A percentile compares a stretch with the other conserved stretches of the same genome.
phyloP scores from a whole-genome alignment of 1,140 invertebrate genomes.

The Polypedilum vanderplanki region DNA sequence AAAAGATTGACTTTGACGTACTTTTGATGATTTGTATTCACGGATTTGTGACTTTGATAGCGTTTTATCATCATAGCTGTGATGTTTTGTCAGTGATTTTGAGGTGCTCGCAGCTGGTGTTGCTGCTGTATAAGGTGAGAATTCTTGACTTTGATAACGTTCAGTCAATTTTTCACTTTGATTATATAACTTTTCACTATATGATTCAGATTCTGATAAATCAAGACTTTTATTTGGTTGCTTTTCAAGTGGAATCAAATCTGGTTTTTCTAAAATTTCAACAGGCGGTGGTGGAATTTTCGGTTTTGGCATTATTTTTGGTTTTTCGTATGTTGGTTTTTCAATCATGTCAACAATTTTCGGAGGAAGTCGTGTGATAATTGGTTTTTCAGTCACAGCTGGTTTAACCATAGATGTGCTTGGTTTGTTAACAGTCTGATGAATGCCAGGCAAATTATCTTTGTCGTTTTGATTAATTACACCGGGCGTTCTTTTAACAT shows the following conservation, averaged over 20 bases:
- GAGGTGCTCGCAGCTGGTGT: conserved; percentile 33
- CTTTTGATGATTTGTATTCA: conserved; percentile 52
- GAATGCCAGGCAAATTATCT: conserved; percentile 39
- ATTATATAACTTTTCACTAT: conserved; percentile 48
- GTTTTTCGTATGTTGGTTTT: conserved; percentile 37
- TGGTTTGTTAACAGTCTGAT: conserved; percentile 32
- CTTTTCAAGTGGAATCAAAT: conserved; percentile 37
- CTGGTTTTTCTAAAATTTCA: conserved; percentile 22
- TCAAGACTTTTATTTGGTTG: conserved; percentile 53
- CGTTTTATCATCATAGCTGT: conserved; percentile 55
- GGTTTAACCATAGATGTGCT: conserved; percentile 30
- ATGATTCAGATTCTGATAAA: conserved; percentile 41
- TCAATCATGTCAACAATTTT: conserved; percentile 31
- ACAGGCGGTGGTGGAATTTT: conserved; percentile 45
- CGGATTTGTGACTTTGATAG: conserved; percentile 54
- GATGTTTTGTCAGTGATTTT: conserved; percentile 53
- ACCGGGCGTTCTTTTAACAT: conserved; percentile 32
- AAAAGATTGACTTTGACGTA: conserved; percentile 54
- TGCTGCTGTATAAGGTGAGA: conserved; percentile 38
- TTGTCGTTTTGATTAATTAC: conserved; percentile 35
- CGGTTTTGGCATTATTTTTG: conserved; percentile 35
- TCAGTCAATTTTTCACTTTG: conserved; percentile 53
- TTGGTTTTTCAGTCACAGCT: background rate
- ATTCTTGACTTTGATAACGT: conserved; percentile 56
- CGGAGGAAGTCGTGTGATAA: background rate